A percentile compares a stretch with the other conserved stretches of the same genome.
phyloP scores from a whole-genome alignment of 2,797 vertebrate species.

The Loris lydekkerianus region DNA sequence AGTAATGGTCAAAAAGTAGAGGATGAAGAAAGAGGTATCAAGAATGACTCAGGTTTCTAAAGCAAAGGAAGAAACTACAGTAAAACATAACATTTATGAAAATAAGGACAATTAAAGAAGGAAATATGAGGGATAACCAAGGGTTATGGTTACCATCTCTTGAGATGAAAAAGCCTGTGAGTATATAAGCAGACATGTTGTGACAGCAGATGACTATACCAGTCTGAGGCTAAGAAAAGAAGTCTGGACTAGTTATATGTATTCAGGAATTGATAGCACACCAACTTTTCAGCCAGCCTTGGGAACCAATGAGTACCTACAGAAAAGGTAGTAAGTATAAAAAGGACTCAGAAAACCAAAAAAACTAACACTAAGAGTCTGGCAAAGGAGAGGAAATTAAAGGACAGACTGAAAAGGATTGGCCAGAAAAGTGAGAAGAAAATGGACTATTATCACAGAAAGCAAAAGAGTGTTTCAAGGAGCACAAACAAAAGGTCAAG shows the following conservation, averaged over 20 bases:
- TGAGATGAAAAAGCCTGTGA: neutral
- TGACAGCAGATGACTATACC: neutral
- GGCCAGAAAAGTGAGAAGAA: neutral
- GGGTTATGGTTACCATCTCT: neutral
- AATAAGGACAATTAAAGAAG: neutral
- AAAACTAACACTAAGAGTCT: neutral
- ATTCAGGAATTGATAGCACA: neutral
- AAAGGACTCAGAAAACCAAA: constrained; percentile 18
- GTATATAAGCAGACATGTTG: neutral
- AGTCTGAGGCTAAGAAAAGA: neutral
- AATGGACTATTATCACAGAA: neutral
- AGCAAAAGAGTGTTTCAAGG: neutral
- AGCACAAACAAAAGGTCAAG: constrained; percentile 1
- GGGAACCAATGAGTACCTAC: neutral
- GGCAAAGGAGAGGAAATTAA: neutral
- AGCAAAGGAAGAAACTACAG: constrained; percentile 48
- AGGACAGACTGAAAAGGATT: neutral
- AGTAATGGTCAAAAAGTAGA: neutral
- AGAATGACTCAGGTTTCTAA: constrained; percentile 17
- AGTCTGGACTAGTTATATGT: neutral
- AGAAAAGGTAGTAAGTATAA: neutral
- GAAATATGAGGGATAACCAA: neutral
- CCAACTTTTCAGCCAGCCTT: neutral
- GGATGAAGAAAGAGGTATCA: neutral
- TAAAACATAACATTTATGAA: constrained; percentile 46